These are phyloP conservation scores for Orussus abietinus DNA, from an alignment of 1,140 invertebrate genomes.

Conservation along the genomic window DNA sequence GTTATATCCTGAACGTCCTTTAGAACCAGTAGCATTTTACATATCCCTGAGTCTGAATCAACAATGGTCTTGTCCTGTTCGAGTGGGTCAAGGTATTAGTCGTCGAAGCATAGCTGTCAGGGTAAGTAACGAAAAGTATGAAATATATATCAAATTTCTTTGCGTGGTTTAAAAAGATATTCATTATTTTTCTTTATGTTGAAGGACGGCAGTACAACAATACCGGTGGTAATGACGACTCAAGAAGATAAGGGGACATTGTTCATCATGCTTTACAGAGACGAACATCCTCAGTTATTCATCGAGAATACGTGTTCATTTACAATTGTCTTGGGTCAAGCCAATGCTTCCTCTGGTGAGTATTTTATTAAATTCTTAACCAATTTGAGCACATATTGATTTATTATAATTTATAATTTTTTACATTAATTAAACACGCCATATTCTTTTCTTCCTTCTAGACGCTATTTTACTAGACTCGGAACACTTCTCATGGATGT, in stretches of 20 bases:
- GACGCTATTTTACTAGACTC: constrained; percentile 34
- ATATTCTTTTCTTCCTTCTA: constrained; percentile 11
- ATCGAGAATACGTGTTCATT: constrained; percentile 54
- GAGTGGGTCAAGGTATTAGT: constrained; percentile 51
- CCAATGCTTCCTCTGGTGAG: constrained; percentile 29
- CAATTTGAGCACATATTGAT: too few species aligned
- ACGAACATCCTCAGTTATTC: constrained; percentile 57
- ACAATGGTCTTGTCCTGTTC: constrained; percentile 56
- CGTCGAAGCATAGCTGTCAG: constrained; percentile 48
- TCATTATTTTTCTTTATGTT: constrained; percentile 17
- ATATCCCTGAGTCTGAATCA: constrained; percentile 44
- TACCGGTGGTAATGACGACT: constrained; percentile 53
- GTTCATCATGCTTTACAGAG: constrained; percentile 58
- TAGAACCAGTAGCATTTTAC: constrained; percentile 39
- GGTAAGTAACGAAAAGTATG: constrained; percentile 26
- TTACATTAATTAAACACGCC: background rate
- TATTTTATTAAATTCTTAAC: too few species aligned
- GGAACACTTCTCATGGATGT: constrained; percentile 44
- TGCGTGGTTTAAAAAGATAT: constrained; percentile 13
- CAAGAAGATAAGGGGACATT: constrained; percentile 57
- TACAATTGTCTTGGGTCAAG: constrained; percentile 41
- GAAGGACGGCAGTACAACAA: constrained; percentile 33
- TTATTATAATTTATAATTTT: background rate
- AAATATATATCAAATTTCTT: constrained; percentile 15
- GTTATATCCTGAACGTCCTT: constrained; percentile 36